phyloP scores from a whole-genome alignment of 2,113 vertebrate species.

The Poeciliopsis retropinna region DNA sequence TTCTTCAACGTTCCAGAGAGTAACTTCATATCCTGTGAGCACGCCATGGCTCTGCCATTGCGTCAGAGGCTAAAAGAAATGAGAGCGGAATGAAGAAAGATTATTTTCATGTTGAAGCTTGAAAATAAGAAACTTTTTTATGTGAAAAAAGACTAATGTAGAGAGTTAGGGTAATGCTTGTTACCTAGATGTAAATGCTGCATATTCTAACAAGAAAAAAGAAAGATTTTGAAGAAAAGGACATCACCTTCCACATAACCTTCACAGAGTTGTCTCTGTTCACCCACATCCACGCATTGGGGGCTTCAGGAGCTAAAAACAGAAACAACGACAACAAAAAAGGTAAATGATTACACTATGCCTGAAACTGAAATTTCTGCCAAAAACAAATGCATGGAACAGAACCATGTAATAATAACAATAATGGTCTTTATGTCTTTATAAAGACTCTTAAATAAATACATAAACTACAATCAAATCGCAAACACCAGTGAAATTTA shows the following conservation, averaged over 20 bases:
- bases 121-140: background rate
- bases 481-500: too few relatives aligned
- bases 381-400: background rate
- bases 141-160: background rate
- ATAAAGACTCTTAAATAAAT: too few relatives aligned
- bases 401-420: too few relatives aligned
- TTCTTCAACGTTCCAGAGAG: conserved; percentile 55
- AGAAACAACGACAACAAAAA: conserved; percentile 4
- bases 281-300: conserved; percentile 76
- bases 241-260: conserved; percentile 78
- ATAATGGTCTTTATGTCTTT: too few relatives aligned
- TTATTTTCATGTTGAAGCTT: background rate
- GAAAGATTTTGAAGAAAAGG: background rate
- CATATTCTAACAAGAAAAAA: background rate
- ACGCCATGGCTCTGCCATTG: conserved; percentile 66
- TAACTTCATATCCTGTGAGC: conserved; percentile 69
- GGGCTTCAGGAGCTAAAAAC: conserved; percentile 71
- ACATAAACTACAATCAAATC: too few relatives aligned
- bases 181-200: background rate
- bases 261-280: conserved; percentile 60
- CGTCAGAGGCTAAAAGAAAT: conserved; percentile 66
- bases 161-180: background rate
- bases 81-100: background rate
- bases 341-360: background rate
- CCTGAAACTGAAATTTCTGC: background rate